A percentile compares a stretch with the other conserved stretches of the same genome.
These are phyloP conservation scores for Solea senegalensis DNA, from an alignment of 2,113 vertebrate genomes.

Conservation along the genomic window DNA sequence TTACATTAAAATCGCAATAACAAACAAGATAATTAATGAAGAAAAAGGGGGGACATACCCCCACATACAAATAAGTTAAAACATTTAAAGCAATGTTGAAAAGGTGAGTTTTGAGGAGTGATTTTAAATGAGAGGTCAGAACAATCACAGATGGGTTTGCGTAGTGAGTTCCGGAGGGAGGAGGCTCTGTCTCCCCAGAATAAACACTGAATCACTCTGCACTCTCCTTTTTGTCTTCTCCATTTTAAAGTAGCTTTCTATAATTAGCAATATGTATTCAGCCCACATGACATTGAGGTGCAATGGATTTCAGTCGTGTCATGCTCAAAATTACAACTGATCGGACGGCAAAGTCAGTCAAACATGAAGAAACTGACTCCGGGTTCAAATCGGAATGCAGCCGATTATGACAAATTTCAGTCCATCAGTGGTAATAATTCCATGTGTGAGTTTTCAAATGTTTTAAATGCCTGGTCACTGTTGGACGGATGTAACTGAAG, in stretches of 20 bases:
- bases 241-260: slow-evolving; percentile 16
- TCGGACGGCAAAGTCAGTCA: neutral
- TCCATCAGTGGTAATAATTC: neutral
- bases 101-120: too few species aligned
- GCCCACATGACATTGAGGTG: slow-evolving; percentile 19
- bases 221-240: slow-evolving; percentile 10
- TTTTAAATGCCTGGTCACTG: slow-evolving; percentile 19
- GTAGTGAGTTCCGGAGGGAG: too few species aligned
- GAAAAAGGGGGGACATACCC: too few species aligned
- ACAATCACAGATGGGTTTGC: too few species aligned
- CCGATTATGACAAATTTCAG: neutral
- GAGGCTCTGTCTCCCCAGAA: too few species aligned
- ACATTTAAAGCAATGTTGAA: too few species aligned
- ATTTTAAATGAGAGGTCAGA: too few species aligned
- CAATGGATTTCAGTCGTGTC: slow-evolving; percentile 18
- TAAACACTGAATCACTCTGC: neutral
- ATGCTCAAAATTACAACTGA: neutral
- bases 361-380: neutral
- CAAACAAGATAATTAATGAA: too few species aligned
- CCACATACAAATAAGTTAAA: too few species aligned
- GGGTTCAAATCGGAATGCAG: neutral
- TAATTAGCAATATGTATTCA: slow-evolving; percentile 30
- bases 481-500: slow-evolving; percentile 29
- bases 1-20: too few species aligned
- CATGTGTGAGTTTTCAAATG: neutral